Conservation (phyloP, 2,888 invertebrate species). For the Eulithis prunata region DNA sequence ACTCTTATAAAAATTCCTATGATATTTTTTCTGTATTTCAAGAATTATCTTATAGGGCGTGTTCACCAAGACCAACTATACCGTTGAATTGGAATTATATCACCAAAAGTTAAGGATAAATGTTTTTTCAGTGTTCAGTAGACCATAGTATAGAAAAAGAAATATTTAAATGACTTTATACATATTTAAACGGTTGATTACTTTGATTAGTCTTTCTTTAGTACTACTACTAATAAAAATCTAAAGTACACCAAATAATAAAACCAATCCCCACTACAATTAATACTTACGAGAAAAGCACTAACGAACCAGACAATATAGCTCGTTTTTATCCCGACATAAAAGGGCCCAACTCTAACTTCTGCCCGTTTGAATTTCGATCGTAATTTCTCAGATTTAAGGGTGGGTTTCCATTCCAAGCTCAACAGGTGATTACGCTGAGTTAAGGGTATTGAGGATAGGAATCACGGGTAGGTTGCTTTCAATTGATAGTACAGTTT, state of each 20-base stretch:
- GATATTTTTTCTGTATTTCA: too few species aligned
- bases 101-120: too few species aligned
- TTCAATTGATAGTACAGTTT: constrained; percentile 71
- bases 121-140: too few species aligned
- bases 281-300: constrained; percentile 55
- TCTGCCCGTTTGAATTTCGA: constrained; percentile 36
- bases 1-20: too few species aligned
- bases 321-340: constrained; percentile 43
- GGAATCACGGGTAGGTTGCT: constrained; percentile 69
- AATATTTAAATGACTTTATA: too few species aligned
- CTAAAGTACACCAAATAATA: constrained; percentile 26
- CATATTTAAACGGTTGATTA: too few species aligned
- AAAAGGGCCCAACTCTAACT: constrained; percentile 43
- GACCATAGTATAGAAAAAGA: too few species aligned
- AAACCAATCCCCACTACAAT: constrained; percentile 43
- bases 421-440: constrained; percentile 47
- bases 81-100: too few species aligned
- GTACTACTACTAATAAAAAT: constrained; percentile 14
- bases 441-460: constrained; percentile 45
- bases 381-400: constrained; percentile 29
- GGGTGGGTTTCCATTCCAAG: constrained; percentile 37
- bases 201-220: too few species aligned
- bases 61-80: too few species aligned
- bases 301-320: constrained; percentile 65
- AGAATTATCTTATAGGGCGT: too few species aligned